Evolutionary conservation across 1,140 invertebrate species (phyloP).

Genomic region (Drosophila nebulosa): DNA sequence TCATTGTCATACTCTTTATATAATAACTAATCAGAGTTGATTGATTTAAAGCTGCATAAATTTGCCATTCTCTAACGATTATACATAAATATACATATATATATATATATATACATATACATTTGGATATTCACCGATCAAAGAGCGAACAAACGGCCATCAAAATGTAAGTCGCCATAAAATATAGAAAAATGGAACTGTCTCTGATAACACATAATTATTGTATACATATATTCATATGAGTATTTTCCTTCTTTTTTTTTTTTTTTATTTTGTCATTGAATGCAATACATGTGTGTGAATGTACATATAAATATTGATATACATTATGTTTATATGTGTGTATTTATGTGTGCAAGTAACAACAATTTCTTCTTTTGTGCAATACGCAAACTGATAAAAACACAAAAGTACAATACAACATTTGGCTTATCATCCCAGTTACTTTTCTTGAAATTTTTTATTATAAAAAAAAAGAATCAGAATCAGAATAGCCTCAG

Average conservation of each 20-base stretch:
- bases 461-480: neutral
- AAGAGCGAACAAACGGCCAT: slow-evolving; percentile 20
- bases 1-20: slow-evolving; percentile 21
- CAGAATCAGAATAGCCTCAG: no score
- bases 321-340: no score
- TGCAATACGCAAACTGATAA: neutral
- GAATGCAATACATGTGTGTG: neutral
- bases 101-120: neutral
- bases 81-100: neutral
- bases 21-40: slow-evolving; percentile 29
- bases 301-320: neutral
- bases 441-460: slow-evolving; percentile 23
- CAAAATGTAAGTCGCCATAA: slow-evolving; percentile 41
- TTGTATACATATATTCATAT: no score
- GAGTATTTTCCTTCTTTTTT: slow-evolving; percentile 7
- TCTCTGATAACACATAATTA: slow-evolving; percentile 11
- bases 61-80: slow-evolving; percentile 18
- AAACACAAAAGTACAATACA: neutral
- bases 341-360: no score
- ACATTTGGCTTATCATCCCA: slow-evolving; percentile 29
- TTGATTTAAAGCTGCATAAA: slow-evolving; percentile 35
- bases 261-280: neutral
- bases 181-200: neutral
- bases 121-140: neutral
- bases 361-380: slow-evolving; percentile 5